These are phyloP conservation scores for Misgurnus anguillicaudatus DNA, from an alignment of 2,113 vertebrate genomes.

Conservation along the genomic window DNA sequence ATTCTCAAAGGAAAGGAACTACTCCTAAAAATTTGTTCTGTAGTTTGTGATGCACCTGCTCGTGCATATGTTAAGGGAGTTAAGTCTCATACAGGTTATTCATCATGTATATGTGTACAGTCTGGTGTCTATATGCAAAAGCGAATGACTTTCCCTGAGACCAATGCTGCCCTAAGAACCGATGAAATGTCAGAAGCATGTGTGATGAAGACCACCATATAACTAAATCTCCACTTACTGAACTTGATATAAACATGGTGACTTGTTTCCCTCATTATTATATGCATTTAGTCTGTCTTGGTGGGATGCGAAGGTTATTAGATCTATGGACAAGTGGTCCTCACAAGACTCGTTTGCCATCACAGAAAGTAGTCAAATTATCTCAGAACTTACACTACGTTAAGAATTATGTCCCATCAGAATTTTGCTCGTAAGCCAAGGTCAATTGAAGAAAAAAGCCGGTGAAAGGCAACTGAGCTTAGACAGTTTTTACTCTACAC, in stretches of 20 bases:
- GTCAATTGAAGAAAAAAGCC: neutral
- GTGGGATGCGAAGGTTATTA: constrained; percentile 23
- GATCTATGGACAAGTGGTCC: constrained; percentile 22
- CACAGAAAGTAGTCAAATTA: constrained; percentile 2
- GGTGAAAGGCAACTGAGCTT: constrained; percentile 1
- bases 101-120: constrained; percentile 25
- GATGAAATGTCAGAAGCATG: neutral
- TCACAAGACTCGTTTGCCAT: constrained; percentile 19
- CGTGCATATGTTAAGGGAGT: constrained; percentile 24
- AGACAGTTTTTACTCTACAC: neutral
- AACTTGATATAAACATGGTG: constrained; percentile 28
- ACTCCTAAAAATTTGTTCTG: constrained; percentile 2
- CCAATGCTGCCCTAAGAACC: constrained; percentile 4
- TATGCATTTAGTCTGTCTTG: constrained; percentile 39
- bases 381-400: neutral
- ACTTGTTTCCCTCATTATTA: constrained; percentile 37
- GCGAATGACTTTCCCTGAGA: constrained; percentile 18
- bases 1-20: neutral
- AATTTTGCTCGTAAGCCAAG: constrained; percentile 10
- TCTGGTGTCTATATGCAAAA: constrained; percentile 9
- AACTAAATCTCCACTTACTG: constrained; percentile 6
- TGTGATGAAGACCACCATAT: constrained; percentile 28
- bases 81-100: constrained; percentile 41
- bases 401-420: constrained; percentile 7
- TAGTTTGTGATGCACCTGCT: constrained; percentile 44